A percentile compares a stretch with the other conserved stretches of the same genome.
These are phyloP conservation scores for Calcarius lapponicus DNA, from an alignment of 2,797 vertebrate genomes.

Conservation along the genomic window DNA sequence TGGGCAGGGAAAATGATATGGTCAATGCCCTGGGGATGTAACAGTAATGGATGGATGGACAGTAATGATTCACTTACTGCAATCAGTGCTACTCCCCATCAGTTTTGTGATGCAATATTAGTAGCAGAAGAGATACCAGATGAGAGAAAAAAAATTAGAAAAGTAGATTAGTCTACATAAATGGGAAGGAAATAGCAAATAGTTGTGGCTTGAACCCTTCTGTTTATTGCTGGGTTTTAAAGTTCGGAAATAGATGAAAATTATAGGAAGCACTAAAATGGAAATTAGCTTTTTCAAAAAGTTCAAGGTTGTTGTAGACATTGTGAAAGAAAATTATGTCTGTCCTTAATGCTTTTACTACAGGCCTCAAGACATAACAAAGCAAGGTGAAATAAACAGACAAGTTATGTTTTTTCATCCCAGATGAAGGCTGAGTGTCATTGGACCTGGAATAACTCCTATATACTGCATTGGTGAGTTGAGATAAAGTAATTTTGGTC, in stretches of 20 bases:
- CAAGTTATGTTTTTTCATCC: background rate
- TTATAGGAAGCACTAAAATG: constrained; percentile 9
- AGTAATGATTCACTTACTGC: constrained; percentile 52
- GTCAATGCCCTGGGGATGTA: constrained; percentile 24
- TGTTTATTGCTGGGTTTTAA: constrained; percentile 11
- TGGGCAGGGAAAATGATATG: background rate
- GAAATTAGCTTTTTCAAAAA: background rate
- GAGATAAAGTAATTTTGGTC: background rate
- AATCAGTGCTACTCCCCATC: constrained; percentile 27
- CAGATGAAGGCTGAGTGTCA: background rate
- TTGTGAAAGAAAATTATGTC: background rate
- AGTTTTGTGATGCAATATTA: constrained; percentile 14
- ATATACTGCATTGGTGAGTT: background rate
- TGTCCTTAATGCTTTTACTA: background rate
- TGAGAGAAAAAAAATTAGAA: background rate
- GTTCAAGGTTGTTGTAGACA: background rate
- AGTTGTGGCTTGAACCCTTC: background rate
- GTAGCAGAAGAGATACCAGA: background rate
- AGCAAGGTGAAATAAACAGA: background rate
- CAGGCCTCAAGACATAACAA: background rate
- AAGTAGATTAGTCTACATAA: background rate
- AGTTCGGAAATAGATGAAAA: constrained; percentile 2
- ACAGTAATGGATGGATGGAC: constrained; percentile 41
- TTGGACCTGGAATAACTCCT: background rate
- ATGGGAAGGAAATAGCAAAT: constrained; percentile 15